Percentiles rank a stretch among this genome's conserved stretches.
phyloP scores from a whole-genome alignment of 1,140 invertebrate genomes.

The Cecropterus lyciades region DNA sequence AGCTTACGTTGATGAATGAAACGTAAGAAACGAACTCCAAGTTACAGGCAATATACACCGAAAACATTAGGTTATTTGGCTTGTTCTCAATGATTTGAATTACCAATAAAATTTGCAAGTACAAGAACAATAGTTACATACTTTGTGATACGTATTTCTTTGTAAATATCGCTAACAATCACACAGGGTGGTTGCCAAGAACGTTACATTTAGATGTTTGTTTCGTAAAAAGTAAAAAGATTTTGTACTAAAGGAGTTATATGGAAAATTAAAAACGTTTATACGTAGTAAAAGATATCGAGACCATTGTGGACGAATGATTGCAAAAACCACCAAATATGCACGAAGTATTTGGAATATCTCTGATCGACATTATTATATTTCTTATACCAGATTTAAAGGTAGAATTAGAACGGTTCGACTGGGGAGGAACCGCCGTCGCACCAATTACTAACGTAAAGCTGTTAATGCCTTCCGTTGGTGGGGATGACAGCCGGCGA shows the following conservation, averaged over 20 bases:
- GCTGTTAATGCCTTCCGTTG: too few relatives aligned
- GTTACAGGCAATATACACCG: neutral
- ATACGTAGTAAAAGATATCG: too few relatives aligned
- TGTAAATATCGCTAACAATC: slow-evolving; percentile 7
- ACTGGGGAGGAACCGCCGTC: too few relatives aligned
- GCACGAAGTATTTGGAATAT: too few relatives aligned
- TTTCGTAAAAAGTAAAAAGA: neutral
- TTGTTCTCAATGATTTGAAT: neutral
- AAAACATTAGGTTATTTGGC: slow-evolving; percentile 3
- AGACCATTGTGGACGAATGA: too few relatives aligned
- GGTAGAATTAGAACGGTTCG: too few relatives aligned
- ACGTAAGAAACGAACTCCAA: neutral
- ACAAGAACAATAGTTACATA: slow-evolving; percentile 6
- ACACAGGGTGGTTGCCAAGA: slow-evolving; percentile 1
- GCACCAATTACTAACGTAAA: too few relatives aligned
- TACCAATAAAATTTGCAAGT: slow-evolving; percentile 10
- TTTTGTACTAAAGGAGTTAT: neutral
- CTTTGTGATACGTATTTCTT: slow-evolving; percentile 13
- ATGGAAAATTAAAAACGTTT: too few relatives aligned
- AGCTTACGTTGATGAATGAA: neutral
- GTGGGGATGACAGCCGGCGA: too few relatives aligned
- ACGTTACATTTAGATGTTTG: neutral
- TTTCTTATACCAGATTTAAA: too few relatives aligned
- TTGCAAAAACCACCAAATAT: too few relatives aligned
- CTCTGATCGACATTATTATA: too few relatives aligned